These are phyloP conservation scores for Haplochromis vanheusdeni DNA, from an alignment of 2,113 vertebrate species.

Conservation along the genomic window DNA sequence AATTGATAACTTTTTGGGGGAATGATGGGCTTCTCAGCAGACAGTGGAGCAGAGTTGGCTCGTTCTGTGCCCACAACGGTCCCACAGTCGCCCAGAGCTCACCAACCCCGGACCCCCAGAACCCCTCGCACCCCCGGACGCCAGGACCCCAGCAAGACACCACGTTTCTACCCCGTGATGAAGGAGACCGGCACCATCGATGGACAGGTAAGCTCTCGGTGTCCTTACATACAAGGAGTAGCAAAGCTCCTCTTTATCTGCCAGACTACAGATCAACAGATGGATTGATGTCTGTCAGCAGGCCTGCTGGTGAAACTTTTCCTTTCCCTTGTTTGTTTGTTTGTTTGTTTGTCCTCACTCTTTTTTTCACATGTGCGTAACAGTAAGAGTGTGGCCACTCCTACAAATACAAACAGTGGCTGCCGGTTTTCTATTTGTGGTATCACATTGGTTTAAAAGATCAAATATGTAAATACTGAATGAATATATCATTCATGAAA, in stretches of 20 bases:
- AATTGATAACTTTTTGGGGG: background rate
- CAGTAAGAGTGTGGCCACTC: background rate
- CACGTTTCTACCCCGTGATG: slow-evolving; percentile 91
- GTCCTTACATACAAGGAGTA: background rate
- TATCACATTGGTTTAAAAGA: background rate
- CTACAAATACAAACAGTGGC: background rate
- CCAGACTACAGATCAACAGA: background rate
- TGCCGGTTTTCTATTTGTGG: background rate
- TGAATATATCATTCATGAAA: background rate
- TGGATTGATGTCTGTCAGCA: background rate
- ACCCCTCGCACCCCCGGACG: slow-evolving; percentile 81
- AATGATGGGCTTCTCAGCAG: slow-evolving; percentile 1
- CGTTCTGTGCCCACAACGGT: slow-evolving; percentile 75
- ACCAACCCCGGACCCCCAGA: slow-evolving; percentile 59
- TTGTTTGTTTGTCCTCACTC: background rate
- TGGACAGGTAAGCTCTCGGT: slow-evolving; percentile 67
- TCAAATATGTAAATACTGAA: background rate
- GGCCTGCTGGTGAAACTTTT: background rate
- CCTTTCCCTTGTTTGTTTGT: background rate
- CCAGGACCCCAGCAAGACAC: slow-evolving; percentile 85
- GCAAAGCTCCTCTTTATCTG: background rate
- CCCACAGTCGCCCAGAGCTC: slow-evolving; percentile 70
- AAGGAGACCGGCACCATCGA: slow-evolving; percentile 82
- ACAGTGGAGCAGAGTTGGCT: slow-evolving; percentile 53
- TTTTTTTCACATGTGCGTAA: background rate